Evolutionary conservation across 2,797 vertebrate species (phyloP).

Genomic region (Typhlichthys eigenmanni): DNA sequence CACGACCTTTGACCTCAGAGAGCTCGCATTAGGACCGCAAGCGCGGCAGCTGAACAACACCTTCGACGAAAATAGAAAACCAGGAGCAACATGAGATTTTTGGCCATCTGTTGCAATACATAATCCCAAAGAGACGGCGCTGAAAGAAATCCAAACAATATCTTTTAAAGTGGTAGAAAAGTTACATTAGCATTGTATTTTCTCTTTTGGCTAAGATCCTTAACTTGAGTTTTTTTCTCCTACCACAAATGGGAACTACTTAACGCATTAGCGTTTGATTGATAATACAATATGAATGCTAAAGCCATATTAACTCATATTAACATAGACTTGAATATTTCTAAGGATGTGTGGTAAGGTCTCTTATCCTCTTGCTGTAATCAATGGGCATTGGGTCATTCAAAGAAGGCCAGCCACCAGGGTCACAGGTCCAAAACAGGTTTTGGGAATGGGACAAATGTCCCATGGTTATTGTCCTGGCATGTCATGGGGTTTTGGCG

Average conservation of each 20-base stretch:
- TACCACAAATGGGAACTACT: neutral
- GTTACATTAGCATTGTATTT: constrained; percentile 12
- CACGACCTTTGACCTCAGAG: constrained; percentile 63
- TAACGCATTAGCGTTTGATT: neutral
- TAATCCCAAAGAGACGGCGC: constrained; percentile 45
- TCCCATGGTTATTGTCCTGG: constrained; percentile 22
- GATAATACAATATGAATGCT: neutral
- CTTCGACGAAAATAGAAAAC: constrained; percentile 64
- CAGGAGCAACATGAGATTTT: constrained; percentile 58
- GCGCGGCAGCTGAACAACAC: constrained; percentile 63
- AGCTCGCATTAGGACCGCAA: constrained; percentile 49
- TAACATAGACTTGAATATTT: too few species aligned
- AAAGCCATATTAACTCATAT: neutral
- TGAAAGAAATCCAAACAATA: constrained; percentile 58
- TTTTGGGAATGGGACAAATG: constrained; percentile 16
- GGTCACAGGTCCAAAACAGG: constrained; percentile 6
- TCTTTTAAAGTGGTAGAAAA: constrained; percentile 30
- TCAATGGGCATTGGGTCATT: constrained; percentile 1
- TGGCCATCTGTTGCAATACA: constrained; percentile 63
- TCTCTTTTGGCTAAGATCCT: neutral
- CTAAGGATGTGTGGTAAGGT: too few species aligned
- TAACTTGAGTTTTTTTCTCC: neutral
- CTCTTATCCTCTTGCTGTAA: neutral
- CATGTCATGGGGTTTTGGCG: constrained; percentile 37
- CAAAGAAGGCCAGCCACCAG: neutral